phyloP scores from a whole-genome alignment of 2,888 invertebrate genomes.

The Entomobrya multifasciata region DNA sequence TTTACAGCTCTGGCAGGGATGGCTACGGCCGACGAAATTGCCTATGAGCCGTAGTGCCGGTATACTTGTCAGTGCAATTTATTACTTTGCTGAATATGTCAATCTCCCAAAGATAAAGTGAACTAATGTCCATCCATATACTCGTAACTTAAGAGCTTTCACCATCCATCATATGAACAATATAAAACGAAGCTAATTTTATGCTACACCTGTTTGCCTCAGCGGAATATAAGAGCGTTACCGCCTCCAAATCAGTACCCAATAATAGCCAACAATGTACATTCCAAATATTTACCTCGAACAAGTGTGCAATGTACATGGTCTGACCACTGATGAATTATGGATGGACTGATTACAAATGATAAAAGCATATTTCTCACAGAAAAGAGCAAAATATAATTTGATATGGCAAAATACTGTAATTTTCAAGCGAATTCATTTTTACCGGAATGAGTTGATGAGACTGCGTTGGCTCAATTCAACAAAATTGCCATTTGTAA shows the following conservation, averaged over 20 bases:
- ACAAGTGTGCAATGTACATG: too few species aligned
- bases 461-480: not conserved
- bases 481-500: conserved; percentile 12
- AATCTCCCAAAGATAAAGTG: not conserved
- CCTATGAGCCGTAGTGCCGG: not conserved
- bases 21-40: not conserved
- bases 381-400: not conserved
- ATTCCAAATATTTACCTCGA: not conserved
- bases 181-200: conserved; percentile 58
- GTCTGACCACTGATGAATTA: conserved; percentile 45
- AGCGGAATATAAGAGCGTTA: not conserved
- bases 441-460: not conserved
- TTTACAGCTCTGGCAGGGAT: conserved; percentile 9
- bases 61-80: not conserved
- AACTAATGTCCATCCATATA: not conserved
- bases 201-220: conserved; percentile 2
- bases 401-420: not conserved
- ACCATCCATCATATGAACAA: not conserved
- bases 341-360: conserved; percentile 54
- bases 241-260: not conserved
- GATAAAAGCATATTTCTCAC: conserved; percentile 35
- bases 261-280: not conserved
- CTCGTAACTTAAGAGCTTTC: not conserved
- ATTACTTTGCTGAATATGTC: not conserved
- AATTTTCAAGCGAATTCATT: not conserved